These are phyloP conservation scores for Chymomyza costata DNA, from an alignment of 1,140 invertebrate species.

Conservation along the genomic window DNA sequence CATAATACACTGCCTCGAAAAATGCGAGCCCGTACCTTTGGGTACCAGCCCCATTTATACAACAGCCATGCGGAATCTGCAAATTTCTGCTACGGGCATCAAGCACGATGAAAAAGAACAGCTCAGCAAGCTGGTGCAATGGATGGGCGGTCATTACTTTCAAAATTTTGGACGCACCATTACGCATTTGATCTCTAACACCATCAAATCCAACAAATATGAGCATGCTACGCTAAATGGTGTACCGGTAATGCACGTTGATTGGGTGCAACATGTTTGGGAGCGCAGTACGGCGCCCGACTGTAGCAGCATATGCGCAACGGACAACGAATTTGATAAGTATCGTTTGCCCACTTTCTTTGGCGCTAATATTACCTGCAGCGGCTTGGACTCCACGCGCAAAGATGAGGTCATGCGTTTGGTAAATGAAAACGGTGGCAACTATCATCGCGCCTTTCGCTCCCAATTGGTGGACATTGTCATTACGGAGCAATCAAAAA, in stretches of 20 bases:
- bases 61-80: constrained; percentile 86
- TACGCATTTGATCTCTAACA: constrained; percentile 89
- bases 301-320: constrained; percentile 79
- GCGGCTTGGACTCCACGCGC: constrained; percentile 81
- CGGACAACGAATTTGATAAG: constrained; percentile 80
- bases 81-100: constrained; percentile 85
- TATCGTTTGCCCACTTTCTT: constrained; percentile 87
- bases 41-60: constrained; percentile 86
- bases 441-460: constrained; percentile 77
- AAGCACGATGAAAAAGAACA: constrained; percentile 79
- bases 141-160: constrained; percentile 89
- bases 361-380: constrained; percentile 86
- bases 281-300: constrained; percentile 76
- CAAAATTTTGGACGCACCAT: constrained; percentile 82
- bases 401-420: constrained; percentile 82
- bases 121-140: constrained; percentile 82
- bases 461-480: constrained; percentile 69
- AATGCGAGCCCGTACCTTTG: constrained; percentile 84
- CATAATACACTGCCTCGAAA: constrained; percentile 83
- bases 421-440: constrained; percentile 85
- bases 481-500: constrained; percentile 75
- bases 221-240: constrained; percentile 84
- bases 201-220: constrained; percentile 84
- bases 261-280: constrained; percentile 90
- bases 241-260: constrained; percentile 84